These are phyloP conservation scores for Sinopyrophorus schimmeli DNA, from an alignment of 2,888 invertebrate genomes.

Conservation along the genomic window DNA sequence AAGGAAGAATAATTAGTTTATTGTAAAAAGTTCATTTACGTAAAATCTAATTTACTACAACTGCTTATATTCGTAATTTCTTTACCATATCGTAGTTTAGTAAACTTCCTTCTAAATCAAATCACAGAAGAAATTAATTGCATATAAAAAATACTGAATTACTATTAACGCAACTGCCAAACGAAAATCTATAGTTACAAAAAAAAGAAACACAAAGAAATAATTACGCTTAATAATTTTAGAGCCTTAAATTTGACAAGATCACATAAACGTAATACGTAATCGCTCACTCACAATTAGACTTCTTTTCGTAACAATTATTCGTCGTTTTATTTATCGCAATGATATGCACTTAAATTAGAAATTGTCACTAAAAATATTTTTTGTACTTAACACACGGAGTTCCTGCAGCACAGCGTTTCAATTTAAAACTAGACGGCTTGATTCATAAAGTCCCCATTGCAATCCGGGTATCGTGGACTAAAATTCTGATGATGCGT, in stretches of 20 bases:
- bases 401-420: neutral
- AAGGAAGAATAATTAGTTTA: too few relatives aligned
- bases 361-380: constrained; percentile 15
- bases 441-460: constrained; percentile 47
- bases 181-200: too few relatives aligned
- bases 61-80: too few relatives aligned
- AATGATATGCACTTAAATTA: constrained; percentile 27
- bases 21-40: too few relatives aligned
- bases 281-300: neutral
- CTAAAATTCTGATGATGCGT: constrained; percentile 48
- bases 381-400: constrained; percentile 17
- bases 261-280: constrained; percentile 12
- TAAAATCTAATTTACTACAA: too few relatives aligned
- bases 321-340: neutral
- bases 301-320: too few relatives aligned
- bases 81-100: too few relatives aligned
- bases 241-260: constrained; percentile 13
- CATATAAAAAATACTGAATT: too few relatives aligned
- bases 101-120: constrained; percentile 14
- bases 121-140: constrained; percentile 23
- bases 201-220: too few relatives aligned
- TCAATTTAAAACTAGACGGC: constrained; percentile 40
- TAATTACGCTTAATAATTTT: too few relatives aligned
- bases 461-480: constrained; percentile 44
- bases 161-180: too few relatives aligned